Base-by-base conservation (phyloP, 2,888 invertebrate genomes). In the Crioceris asparagi region DNA sequence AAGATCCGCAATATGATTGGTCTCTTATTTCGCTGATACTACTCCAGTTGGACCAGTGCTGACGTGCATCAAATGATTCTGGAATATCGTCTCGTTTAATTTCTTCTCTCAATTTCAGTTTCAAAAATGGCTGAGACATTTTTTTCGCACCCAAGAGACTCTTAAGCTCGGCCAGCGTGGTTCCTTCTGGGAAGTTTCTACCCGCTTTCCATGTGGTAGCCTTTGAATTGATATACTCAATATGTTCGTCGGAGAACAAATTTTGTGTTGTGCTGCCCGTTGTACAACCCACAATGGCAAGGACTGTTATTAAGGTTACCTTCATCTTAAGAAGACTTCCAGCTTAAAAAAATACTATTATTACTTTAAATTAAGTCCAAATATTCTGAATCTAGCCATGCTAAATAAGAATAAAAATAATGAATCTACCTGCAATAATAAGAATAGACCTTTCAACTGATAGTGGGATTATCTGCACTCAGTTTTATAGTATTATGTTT, bases 1-100 rank as follows among this genome's bases (percentile, higher is more conserved):
- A 91, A 19, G 86, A 86, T 15, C 90, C 90, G 60, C 90, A 91
- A n/a, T 79, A 77, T 4, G 83, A 83, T 60, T 86, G 86, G 61
- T 86, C 84, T 44, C 85, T 67, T 34, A 86, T 73, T 64, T 83
- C 79, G 29, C 70, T 68, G 48, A 91, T 74, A n/a, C 85, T 81
- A 1, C 83, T 80, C 54, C 90, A 90, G 48, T 82, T 58, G 0
- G 84, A 75, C 88, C 88, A 90, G 35, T 78, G 67, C 32, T 69
- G 67, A 25, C 87, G 70, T 0, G 87, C 67, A 65, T 90, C 86
- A 59, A 90, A 90, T 48, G 71, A 70, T 19, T 75, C 77, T 0
- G 88, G 87, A 23, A 87, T 36, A 2, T 42, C 40, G 26, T 33
- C 32, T 8, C 35, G 36, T 14, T 35, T 36, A 7, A 33, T 26